Evolutionary conservation across 2,797 vertebrate genomes (phyloP).

Genomic region (Sardinella longiceps): DNA sequence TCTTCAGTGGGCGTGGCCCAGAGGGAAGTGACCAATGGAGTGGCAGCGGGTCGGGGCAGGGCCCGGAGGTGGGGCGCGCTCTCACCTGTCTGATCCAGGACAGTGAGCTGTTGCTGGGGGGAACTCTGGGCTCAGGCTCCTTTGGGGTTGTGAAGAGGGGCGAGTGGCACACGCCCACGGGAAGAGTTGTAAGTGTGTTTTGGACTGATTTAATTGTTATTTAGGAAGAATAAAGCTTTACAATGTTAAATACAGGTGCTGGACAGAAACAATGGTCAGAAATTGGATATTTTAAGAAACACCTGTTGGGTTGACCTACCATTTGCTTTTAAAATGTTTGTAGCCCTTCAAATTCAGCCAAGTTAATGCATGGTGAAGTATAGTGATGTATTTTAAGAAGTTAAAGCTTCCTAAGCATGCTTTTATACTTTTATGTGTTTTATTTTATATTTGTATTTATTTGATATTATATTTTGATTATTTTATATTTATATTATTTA

Average conservation of each 20-base stretch:
- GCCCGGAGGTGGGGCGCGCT: constrained; percentile 54
- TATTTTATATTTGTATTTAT: not conserved
- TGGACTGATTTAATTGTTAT: not conserved
- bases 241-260: no score
- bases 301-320: no score
- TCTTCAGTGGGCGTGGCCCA: constrained; percentile 55
- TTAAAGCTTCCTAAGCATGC: no score
- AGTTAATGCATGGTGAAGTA: no score
- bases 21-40: constrained; percentile 67
- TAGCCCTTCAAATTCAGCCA: no score
- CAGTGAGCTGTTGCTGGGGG: constrained; percentile 77
- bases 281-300: no score
- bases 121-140: constrained; percentile 85
- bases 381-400: no score
- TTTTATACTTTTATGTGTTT: no score
- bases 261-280: no score
- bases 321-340: no score
- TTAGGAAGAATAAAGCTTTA: no score
- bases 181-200: constrained; percentile 74
- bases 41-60: constrained; percentile 45
- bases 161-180: constrained; percentile 80
- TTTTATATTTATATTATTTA: not conserved
- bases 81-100: constrained; percentile 86
- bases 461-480: not conserved
- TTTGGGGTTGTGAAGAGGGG: constrained; percentile 86